phyloP scores from a whole-genome alignment of 2,113 vertebrate species.

The Equus quagga region DNA sequence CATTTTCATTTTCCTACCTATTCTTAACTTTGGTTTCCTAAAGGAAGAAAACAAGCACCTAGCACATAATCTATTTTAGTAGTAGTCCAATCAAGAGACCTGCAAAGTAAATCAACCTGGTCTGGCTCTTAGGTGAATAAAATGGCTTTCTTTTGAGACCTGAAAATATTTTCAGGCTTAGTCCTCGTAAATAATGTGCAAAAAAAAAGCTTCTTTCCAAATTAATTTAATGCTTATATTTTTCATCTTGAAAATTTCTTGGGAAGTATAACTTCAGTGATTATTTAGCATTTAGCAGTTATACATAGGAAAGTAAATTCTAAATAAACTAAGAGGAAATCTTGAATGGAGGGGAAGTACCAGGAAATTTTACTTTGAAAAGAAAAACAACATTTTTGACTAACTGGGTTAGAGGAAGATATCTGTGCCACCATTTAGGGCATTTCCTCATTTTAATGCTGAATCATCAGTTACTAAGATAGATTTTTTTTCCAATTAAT shows the following conservation, averaged over 20 bases:
- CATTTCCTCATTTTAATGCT: constrained; percentile 48
- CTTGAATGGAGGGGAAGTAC: neutral
- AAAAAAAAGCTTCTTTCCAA: constrained; percentile 42
- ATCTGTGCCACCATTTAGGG: neutral
- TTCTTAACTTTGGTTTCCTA: constrained; percentile 80
- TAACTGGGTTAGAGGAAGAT: neutral
- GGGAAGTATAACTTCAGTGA: constrained; percentile 45
- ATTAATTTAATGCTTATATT: constrained; percentile 55
- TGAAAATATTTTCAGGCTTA: constrained; percentile 63
- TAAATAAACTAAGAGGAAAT: constrained; percentile 46
- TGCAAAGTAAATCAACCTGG: constrained; percentile 52
- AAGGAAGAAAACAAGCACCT: constrained; percentile 81
- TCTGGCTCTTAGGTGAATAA: constrained; percentile 56
- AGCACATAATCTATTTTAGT: constrained; percentile 18
- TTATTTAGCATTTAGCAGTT: constrained; percentile 34
- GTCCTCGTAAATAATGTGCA: no score
- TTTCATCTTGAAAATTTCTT: constrained; percentile 66
- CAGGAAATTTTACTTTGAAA: neutral
- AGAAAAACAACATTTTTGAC: neutral
- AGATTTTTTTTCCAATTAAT: neutral
- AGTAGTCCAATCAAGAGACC: constrained; percentile 32
- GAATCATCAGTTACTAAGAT: neutral
- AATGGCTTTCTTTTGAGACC: constrained; percentile 57
- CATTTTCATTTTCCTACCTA: constrained; percentile 76
- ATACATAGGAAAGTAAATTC: constrained; percentile 37